These are phyloP conservation scores for Sitta europaea DNA, from an alignment of 2,113 vertebrate genomes.

Conservation along the genomic window DNA sequence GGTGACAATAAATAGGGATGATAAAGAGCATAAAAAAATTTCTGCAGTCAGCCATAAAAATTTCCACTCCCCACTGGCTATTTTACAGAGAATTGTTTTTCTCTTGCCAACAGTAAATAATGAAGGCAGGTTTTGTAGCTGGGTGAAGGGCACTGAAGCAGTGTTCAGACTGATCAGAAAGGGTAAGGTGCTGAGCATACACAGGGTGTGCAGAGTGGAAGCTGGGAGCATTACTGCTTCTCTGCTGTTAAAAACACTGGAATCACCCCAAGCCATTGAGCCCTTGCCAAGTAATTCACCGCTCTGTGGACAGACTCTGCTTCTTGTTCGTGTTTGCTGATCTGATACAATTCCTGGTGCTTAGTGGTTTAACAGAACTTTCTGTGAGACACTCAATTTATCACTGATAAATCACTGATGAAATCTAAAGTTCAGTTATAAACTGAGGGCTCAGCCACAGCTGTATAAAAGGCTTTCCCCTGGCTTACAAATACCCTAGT, in stretches of 20 bases:
- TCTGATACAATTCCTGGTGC: conserved; percentile 18
- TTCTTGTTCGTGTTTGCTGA: not conserved
- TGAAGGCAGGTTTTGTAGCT: not conserved
- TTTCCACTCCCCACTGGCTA: not conserved
- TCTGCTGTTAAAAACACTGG: not conserved
- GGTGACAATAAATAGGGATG: not conserved
- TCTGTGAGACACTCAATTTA: conserved; percentile 43
- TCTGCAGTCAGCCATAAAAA: not conserved
- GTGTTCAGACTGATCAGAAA: not conserved
- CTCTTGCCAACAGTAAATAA: not conserved
- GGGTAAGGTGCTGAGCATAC: not conserved
- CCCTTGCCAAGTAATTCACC: conserved; percentile 16
- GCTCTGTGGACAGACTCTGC: not conserved
- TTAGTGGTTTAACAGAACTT: conserved; percentile 51
- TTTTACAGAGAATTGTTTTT: conserved; percentile 15
- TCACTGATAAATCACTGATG: conserved; percentile 62
- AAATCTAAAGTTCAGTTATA: conserved; percentile 52
- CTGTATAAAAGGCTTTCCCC: conserved; percentile 6
- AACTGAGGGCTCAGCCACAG: conserved; percentile 35
- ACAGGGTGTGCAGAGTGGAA: fast-evolving
- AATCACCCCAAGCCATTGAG: not conserved
- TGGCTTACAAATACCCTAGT: not conserved
- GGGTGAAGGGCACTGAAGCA: not conserved
- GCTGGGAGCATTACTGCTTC: not conserved
- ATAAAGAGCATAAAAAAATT: not conserved